phyloP scores from a whole-genome alignment of 2,797 vertebrate genomes.

The Siniperca scherzeri region DNA sequence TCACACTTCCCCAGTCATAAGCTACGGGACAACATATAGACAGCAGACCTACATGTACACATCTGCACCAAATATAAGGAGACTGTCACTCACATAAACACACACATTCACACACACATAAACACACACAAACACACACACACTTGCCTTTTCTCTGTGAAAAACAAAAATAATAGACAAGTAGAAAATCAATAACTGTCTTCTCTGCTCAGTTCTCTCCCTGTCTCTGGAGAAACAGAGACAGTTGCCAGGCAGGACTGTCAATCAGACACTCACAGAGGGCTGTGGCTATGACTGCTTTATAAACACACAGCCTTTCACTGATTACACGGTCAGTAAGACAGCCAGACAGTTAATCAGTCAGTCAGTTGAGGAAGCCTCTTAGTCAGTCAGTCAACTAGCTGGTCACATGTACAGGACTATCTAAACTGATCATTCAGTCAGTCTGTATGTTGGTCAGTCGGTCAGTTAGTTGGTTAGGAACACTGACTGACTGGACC shows the following conservation, averaged over 20 bases:
- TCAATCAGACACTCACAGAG: conserved; percentile 65
- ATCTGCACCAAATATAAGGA: conserved; percentile 44
- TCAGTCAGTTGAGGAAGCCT: conserved; percentile 32
- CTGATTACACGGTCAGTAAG: conserved; percentile 61
- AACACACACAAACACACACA: conserved; percentile 29
- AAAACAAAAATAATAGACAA: conserved; percentile 83
- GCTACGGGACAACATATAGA: conserved; percentile 62
- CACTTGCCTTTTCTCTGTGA: conserved; percentile 60
- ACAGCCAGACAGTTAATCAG: conserved; percentile 62
- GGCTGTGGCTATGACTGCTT: conserved; percentile 51
- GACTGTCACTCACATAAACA: neutral
- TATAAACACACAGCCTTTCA: conserved; percentile 65
- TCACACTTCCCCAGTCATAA: conserved; percentile 52
- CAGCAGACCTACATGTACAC: conserved; percentile 40
- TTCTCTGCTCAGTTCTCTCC: conserved; percentile 63
- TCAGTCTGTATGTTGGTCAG: neutral
- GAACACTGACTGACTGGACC: neutral
- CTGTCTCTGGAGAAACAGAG: conserved; percentile 60
- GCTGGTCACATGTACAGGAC: conserved; percentile 20
- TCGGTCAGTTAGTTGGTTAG: neutral
- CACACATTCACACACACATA: neutral
- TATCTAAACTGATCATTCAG: neutral
- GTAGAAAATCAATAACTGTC: conserved; percentile 82
- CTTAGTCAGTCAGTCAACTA: conserved; percentile 30
- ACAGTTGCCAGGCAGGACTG: conserved; percentile 73